Conservation (phyloP, 2,797 vertebrate genomes). For the Melanotaenia trifasciata region DNA sequence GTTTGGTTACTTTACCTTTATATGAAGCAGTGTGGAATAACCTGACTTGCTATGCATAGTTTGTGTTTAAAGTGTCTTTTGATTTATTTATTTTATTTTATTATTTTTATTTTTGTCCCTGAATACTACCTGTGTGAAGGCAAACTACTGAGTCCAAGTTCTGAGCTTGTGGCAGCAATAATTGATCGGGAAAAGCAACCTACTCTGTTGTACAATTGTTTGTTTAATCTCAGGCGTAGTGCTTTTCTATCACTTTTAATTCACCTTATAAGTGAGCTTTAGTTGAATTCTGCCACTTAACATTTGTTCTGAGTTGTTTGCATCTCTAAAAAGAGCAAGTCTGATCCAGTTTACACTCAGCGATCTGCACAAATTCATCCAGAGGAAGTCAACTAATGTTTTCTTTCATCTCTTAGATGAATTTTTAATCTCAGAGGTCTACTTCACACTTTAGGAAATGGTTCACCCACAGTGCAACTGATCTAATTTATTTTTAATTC, state of each 20-base stretch:
- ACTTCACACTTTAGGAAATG: slow-evolving; percentile 38
- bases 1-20: slow-evolving; percentile 58
- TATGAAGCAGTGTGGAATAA: slow-evolving; percentile 55
- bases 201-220: slow-evolving; percentile 1
- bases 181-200: slow-evolving; percentile 22
- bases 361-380: slow-evolving; percentile 25
- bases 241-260: slow-evolving; percentile 19
- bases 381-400: slow-evolving; percentile 30
- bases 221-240: slow-evolving; percentile 11
- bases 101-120: background rate
- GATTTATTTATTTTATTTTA: slow-evolving; percentile 36
- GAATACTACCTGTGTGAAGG: slow-evolving; percentile 14
- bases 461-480: slow-evolving; percentile 40
- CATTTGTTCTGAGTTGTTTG: slow-evolving; percentile 5
- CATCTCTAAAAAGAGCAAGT: slow-evolving; percentile 16
- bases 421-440: slow-evolving; percentile 39
- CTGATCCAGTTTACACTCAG: slow-evolving; percentile 30
- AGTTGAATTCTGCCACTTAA: slow-evolving; percentile 17
- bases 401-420: slow-evolving; percentile 55
- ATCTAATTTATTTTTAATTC: slow-evolving; percentile 23
- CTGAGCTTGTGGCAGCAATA: slow-evolving; percentile 39
- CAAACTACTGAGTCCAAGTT: background rate
- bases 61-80: slow-evolving; percentile 54
- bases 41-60: slow-evolving; percentile 59
- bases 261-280: slow-evolving; percentile 10